These are phyloP conservation scores for Fukomys damarensis DNA, from an alignment of 2,113 vertebrate species.

Conservation along the genomic window DNA sequence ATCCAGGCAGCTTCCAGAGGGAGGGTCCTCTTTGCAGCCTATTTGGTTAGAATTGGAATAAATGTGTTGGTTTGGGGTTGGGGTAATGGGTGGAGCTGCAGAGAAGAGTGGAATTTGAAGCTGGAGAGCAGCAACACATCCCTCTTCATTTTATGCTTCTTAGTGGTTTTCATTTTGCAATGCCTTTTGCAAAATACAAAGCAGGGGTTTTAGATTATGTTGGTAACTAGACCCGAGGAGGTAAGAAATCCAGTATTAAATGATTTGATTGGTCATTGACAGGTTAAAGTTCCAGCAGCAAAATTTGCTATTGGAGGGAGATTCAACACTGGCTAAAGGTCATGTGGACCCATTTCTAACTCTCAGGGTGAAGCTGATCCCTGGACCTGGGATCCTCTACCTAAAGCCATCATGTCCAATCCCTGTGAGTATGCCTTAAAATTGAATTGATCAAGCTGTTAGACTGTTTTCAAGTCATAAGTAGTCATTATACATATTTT, in stretches of 20 bases:
- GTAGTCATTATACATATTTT: conserved; percentile 55
- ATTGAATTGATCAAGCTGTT: conserved; percentile 1
- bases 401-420: neutral
- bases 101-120: conserved; percentile 66
- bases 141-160: conserved; percentile 70
- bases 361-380: neutral
- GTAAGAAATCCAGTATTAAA: neutral
- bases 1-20: conserved; percentile 72
- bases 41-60: conserved; percentile 74
- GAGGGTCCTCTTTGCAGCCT: conserved; percentile 39
- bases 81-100: conserved; percentile 72
- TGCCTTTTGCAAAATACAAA: neutral
- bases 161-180: conserved; percentile 74
- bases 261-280: neutral
- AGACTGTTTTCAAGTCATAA: conserved; percentile 52
- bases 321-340: neutral
- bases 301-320: neutral
- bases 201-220: neutral
- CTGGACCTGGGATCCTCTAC: neutral
- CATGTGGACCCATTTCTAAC: neutral
- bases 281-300: neutral
- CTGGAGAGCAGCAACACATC: neutral
- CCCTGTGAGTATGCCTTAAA: conserved; percentile 23
- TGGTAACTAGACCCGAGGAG: neutral
- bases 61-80: conserved; percentile 73